Conservation (phyloP, 2,888 invertebrate species). For the Elegia similella region DNA sequence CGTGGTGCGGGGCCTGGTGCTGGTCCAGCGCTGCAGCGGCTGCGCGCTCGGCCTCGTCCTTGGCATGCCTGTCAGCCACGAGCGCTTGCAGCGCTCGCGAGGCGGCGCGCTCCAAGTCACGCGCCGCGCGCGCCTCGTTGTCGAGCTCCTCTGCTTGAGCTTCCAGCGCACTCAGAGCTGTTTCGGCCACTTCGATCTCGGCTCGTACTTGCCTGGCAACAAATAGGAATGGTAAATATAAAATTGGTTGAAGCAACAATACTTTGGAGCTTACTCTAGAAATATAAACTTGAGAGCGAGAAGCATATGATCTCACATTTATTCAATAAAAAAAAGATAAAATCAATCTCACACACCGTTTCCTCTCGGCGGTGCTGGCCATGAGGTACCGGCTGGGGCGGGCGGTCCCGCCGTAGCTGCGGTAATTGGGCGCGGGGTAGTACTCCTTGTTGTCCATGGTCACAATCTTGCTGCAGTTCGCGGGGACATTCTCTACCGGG, state of each 20-base stretch:
- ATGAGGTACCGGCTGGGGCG: conserved; percentile 82
- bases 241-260: no score
- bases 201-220: conserved; percentile 46
- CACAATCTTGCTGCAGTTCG: conserved; percentile 84
- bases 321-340: no score
- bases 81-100: conserved; percentile 52
- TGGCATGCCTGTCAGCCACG: conserved; percentile 47
- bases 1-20: conserved; percentile 54
- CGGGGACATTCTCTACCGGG: conserved; percentile 83
- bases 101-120: conserved; percentile 53
- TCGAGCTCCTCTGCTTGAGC: conserved; percentile 53
- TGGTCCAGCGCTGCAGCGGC: conserved; percentile 48
- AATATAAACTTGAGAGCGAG: no score
- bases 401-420: conserved; percentile 85
- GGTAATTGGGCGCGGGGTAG: conserved; percentile 89
- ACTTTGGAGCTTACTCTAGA: no score
- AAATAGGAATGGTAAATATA: background rate
- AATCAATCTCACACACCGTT: conserved; percentile 80
- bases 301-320: no score
- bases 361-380: conserved; percentile 84
- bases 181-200: conserved; percentile 61
- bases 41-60: conserved; percentile 46
- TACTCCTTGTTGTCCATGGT: conserved; percentile 86
- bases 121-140: conserved; percentile 51
- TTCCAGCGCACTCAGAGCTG: conserved; percentile 41